phyloP scores from a whole-genome alignment of 2,888 invertebrate species.

The Oligia strigilis region DNA sequence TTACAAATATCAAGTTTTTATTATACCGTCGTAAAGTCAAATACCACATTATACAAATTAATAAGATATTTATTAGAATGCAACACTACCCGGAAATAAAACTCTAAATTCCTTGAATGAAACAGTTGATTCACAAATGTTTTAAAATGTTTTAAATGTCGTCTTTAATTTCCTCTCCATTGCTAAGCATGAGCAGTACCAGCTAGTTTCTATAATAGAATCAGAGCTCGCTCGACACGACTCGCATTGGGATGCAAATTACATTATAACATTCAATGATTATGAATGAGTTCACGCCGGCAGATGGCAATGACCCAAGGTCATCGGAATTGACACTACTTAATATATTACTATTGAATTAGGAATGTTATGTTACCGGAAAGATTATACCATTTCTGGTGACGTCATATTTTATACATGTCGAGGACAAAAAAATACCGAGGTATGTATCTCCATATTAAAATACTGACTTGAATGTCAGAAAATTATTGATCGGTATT shows the following conservation, averaged over 20 bases:
- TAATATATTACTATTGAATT: conserved; percentile 51
- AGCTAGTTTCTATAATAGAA: conserved; percentile 65
- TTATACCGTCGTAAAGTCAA: neutral
- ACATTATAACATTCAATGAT: conserved; percentile 74
- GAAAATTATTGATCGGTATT: neutral
- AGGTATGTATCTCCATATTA: neutral
- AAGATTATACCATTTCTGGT: conserved; percentile 21
- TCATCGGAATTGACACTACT: conserved; percentile 67
- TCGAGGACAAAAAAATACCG: neutral
- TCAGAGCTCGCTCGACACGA: conserved; percentile 68
- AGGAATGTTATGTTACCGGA: conserved; percentile 35
- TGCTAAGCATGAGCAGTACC: conserved; percentile 27
- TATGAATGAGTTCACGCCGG: conserved; percentile 76
- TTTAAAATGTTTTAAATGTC: conserved; percentile 38
- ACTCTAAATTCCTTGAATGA: conserved; percentile 3
- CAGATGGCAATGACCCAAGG: conserved; percentile 76
- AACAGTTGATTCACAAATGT: conserved; percentile 2
- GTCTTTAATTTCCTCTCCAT: conserved; percentile 40
- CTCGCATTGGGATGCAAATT: conserved; percentile 79
- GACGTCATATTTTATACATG: conserved; percentile 18
- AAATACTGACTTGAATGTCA: neutral
- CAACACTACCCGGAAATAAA: neutral
- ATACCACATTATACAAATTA: conserved; percentile 2
- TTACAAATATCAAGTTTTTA: conserved; percentile 13
- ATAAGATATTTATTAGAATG: neutral